A percentile compares a stretch with the other conserved stretches of the same genome.
Evolutionary conservation across 2,113 vertebrate species (phyloP).

Genomic region (Oryzias javanicus): DNA sequence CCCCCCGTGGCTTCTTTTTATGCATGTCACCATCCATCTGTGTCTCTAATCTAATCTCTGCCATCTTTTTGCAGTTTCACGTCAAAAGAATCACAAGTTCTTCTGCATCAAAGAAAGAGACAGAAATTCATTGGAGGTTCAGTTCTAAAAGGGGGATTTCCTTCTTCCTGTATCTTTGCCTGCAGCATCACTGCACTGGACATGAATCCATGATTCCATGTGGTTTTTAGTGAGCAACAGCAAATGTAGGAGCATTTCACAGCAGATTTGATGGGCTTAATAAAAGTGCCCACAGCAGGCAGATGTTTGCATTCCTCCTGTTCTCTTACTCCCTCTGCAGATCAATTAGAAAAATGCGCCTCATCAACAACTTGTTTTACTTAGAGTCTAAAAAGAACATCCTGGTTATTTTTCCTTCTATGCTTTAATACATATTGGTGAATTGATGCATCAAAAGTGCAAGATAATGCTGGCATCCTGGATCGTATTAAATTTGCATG

Average conservation of each 20-base stretch:
- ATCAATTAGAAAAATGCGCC: constrained; percentile 48
- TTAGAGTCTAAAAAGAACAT: background rate
- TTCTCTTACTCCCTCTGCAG: constrained; percentile 73
- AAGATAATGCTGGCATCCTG: background rate
- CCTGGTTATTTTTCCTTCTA: background rate
- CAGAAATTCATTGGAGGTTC: constrained; percentile 20
- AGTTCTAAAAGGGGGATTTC: constrained; percentile 19
- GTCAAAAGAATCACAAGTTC: constrained; percentile 40
- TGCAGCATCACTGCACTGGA: constrained; percentile 9
- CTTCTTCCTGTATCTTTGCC: constrained; percentile 18
- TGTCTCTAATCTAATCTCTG: constrained; percentile 16
- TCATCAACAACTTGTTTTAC: background rate
- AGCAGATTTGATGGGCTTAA: constrained; percentile 2
- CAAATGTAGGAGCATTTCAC: constrained; percentile 28
- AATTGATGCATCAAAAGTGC: constrained; percentile 3
- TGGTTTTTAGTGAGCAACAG: background rate
- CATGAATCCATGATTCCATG: constrained; percentile 37
- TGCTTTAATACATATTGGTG: background rate
- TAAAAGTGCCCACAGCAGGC: background rate
- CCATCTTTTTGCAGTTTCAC: constrained; percentile 12
- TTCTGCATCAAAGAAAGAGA: background rate
- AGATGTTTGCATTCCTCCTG: constrained; percentile 11
- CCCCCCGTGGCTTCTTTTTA: no score
- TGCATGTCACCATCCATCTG: constrained; percentile 17
- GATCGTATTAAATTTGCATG: constrained; percentile 18